Evolutionary conservation across 2,797 vertebrate genomes (phyloP), one percentile per base, ranked within the genome.

Genomic region (Scolopax rusticola): DNA sequence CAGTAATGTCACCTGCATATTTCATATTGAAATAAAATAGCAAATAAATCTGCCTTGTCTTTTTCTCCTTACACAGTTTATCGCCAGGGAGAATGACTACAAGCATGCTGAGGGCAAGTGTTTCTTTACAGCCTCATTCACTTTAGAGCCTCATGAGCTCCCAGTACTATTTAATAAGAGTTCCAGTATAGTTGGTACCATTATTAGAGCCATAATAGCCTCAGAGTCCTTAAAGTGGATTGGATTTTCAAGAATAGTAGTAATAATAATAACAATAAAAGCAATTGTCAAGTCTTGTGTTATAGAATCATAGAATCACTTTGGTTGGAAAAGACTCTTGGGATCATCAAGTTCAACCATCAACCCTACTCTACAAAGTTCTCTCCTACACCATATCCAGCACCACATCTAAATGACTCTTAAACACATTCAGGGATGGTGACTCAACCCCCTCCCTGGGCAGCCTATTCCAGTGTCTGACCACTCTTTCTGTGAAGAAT

Each of bases 1-100:
- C 59, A 79, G 32, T 84, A 78, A 87, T 56, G 30, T 43, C 71
- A 43, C 24, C n/a, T 32, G n/a, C 4, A 61, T 50, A 45, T 85
- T 74, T 70, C 57, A 57, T 59, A 74, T 16, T 57, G 21, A 93
- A 81, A 78, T 81, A 81, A 81, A 68, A 21, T 24, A 90, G 21
- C 16, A 73, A 36, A 75, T 54, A 64, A n/a, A 47, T 17, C 32
- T 67, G 33, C 13, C 36, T 77, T 74, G 18, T 59, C 11, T 81
- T 88, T 95, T 71, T n/a, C 28, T 64, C 33, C 30, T 78, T 43
- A 69, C 27, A 16, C 30, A 84, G 68, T 50, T 65, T 59, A 68
- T 75, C 53, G 86, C 90, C 61, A 36, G 59, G 45, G 16, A 78
- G 36, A 81, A 68, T 38, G 9, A 74, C 67, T 65, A 50, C 20